Evolutionary conservation across 2,113 vertebrate genomes (phyloP).

Genomic region (Urocolius indicus): DNA sequence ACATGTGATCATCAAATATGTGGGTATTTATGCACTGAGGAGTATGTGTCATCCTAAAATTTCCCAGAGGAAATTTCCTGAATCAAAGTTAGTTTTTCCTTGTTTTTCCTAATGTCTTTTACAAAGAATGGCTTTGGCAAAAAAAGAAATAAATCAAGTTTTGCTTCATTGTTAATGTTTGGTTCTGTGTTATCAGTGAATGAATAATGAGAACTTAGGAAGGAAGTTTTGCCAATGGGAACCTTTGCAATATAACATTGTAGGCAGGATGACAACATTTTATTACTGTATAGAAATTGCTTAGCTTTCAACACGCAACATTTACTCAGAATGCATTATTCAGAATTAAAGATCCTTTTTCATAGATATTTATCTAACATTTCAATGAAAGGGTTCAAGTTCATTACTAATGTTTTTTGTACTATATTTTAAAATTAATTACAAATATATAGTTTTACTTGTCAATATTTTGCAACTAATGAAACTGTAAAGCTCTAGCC

Average conservation of each 20-base stretch:
- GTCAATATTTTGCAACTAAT: background rate
- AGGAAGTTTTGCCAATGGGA: background rate
- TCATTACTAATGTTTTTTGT: background rate
- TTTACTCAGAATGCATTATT: background rate
- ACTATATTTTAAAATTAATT: background rate
- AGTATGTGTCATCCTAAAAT: background rate
- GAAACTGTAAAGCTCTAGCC: background rate
- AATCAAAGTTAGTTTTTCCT: background rate
- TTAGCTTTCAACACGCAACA: background rate
- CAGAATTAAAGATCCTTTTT: background rate
- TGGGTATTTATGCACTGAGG: background rate
- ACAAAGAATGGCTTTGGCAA: background rate
- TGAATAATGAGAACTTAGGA: background rate
- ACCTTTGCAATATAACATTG: background rate
- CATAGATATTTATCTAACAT: background rate
- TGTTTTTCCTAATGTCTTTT: background rate
- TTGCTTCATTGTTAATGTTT: background rate
- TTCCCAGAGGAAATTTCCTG: background rate
- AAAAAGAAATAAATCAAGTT: background rate
- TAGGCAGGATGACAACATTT: background rate
- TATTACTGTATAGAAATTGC: background rate
- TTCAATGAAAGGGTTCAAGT: background rate
- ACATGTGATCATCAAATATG: background rate
- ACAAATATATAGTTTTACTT: background rate
- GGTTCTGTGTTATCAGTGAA: background rate